A percentile compares a stretch with the other conserved stretches of the same genome.
Evolutionary conservation across 1,140 invertebrate genomes (phyloP).

Genomic region (Drosophila simulans): DNA sequence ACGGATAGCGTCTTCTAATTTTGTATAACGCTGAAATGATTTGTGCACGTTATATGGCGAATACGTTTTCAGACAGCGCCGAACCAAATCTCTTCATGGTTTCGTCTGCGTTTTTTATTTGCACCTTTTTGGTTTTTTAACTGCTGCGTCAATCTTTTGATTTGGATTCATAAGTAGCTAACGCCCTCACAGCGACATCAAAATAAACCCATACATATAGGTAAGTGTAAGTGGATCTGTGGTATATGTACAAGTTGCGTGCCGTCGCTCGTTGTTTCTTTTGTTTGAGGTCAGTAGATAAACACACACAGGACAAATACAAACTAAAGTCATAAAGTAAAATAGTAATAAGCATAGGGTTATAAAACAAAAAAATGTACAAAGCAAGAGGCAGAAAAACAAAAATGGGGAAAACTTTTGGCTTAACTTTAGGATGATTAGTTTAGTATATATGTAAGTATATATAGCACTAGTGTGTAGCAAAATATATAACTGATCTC

Average conservation of each 20-base stretch:
- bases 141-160: constrained; percentile 28
- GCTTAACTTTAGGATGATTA: constrained; percentile 12
- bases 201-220: constrained; percentile 43
- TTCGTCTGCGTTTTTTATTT: not conserved
- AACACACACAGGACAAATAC: constrained; percentile 2
- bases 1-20: constrained; percentile 6
- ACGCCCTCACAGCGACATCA: constrained; percentile 45
- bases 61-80: constrained; percentile 16
- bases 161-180: constrained; percentile 68
- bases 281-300: constrained; percentile 3
- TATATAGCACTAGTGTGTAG: constrained; percentile 14
- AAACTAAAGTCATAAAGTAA: constrained; percentile 17
- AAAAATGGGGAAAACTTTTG: not conserved
- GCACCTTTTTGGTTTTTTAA: constrained; percentile 17
- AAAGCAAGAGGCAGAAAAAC: constrained; percentile 7
- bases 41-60: constrained; percentile 37
- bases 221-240: constrained; percentile 11
- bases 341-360: constrained; percentile 14
- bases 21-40: not conserved
- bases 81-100: constrained; percentile 17
- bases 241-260: constrained; percentile 38
- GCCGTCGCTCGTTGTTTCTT: not conserved
- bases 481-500: constrained; percentile 31
- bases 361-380: constrained; percentile 5
- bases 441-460: constrained; percentile 5